A percentile compares a stretch with the other conserved stretches of the same genome.
Evolutionary conservation across 2,797 vertebrate species (phyloP).

Genomic region (Scolopax bukidnonensis): DNA sequence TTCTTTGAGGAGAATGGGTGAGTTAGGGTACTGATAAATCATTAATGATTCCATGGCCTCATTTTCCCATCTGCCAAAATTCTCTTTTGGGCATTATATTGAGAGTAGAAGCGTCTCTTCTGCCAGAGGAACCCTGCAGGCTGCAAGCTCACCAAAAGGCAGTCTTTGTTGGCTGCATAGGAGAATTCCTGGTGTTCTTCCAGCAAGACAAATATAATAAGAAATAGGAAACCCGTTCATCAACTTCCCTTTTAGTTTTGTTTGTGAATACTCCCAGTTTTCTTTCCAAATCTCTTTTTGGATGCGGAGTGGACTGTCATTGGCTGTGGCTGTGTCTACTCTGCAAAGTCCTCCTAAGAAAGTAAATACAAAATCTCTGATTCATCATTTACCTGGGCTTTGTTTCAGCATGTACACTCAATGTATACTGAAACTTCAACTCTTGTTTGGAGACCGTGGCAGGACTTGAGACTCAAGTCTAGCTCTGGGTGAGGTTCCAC

Average conservation of each 20-base stretch:
- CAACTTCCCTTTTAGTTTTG: not conserved
- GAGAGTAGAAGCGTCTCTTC: not conserved
- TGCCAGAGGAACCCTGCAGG: not conserved
- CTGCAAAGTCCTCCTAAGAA: not conserved
- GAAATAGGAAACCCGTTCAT: not conserved
- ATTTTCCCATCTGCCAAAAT: not conserved
- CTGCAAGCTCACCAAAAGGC: not conserved
- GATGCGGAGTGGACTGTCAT: not conserved
- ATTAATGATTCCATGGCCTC: not conserved
- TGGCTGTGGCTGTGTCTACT: not conserved
- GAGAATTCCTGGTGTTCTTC: not conserved
- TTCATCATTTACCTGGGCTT: conserved; percentile 14
- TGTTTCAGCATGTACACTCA: not conserved
- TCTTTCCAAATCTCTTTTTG: not conserved
- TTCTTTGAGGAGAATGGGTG: not conserved
- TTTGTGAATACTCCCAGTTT: not conserved
- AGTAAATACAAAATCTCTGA: conserved; percentile 6
- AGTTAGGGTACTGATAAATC: not conserved
- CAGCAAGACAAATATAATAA: not conserved
- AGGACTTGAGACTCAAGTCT: not conserved
- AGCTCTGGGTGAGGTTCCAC: conserved; percentile 3
- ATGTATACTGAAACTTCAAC: not conserved
- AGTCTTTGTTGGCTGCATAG: not conserved
- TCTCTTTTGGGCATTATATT: not conserved
- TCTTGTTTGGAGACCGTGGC: not conserved